Conservation (phyloP, 2,797 vertebrate genomes). For the Spinus olivaceus region DNA sequence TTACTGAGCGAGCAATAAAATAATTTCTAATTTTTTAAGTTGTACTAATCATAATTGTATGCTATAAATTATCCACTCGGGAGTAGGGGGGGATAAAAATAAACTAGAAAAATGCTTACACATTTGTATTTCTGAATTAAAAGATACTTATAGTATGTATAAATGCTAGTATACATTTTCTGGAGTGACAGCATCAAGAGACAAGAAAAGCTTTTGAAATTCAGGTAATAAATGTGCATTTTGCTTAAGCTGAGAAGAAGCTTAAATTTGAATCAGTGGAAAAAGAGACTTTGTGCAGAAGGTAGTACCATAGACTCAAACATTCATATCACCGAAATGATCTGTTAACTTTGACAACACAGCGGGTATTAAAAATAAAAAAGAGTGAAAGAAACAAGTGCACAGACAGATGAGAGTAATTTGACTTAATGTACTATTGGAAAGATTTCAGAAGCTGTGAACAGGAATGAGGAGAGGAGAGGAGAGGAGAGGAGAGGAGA, state of each 20-base stretch:
- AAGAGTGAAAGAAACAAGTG: not conserved
- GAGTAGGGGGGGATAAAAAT: not conserved
- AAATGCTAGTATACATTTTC: not conserved
- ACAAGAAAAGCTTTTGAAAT: not conserved
- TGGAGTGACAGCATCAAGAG: not conserved
- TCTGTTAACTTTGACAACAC: not conserved
- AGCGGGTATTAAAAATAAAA: not conserved
- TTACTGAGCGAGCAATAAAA: not conserved
- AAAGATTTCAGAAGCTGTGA: not conserved
- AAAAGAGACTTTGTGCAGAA: not conserved
- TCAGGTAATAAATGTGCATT: rapidly evolving
- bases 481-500: too few relatives aligned
- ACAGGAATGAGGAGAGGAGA: too few relatives aligned
- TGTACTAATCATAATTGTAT: not conserved
- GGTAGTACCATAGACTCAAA: not conserved
- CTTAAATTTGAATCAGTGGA: not conserved
- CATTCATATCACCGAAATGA: not conserved
- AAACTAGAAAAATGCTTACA: not conserved
- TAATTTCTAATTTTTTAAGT: not conserved
- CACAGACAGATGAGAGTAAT: not conserved
- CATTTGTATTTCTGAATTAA: not conserved
- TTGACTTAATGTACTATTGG: not conserved
- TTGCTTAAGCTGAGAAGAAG: not conserved
- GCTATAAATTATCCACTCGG: not conserved
- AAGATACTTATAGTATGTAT: not conserved